Evolutionary conservation across 35 echinoderm and acorn worm species (phyloP).

Genomic region (Hemicentrotus pulcherrimus): DNA sequence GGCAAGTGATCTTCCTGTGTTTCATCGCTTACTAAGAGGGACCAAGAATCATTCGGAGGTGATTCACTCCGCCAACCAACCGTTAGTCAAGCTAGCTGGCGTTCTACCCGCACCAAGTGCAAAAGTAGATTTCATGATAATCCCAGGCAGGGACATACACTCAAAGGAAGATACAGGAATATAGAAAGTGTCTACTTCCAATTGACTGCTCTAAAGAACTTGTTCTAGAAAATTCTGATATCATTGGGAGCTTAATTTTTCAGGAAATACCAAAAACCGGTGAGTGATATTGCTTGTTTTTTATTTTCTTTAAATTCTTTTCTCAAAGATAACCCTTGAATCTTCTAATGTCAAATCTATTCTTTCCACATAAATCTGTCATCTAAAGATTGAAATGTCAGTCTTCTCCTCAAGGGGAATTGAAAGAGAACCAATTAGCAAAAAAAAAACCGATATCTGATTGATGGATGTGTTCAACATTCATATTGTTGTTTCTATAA

Average conservation of each 20-base stretch:
- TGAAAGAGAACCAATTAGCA: too few relatives aligned
- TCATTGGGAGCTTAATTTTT: neutral
- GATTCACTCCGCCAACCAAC: neutral
- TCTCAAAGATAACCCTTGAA: neutral
- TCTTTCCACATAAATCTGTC: neutral
- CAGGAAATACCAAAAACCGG: neutral
- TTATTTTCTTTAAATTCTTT: neutral
- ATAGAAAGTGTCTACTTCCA: neutral
- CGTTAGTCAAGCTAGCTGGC: neutral
- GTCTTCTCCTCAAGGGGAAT: neutral
- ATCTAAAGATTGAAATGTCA: neutral
- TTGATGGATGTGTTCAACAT: neutral
- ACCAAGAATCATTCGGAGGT: neutral
- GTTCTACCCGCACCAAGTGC: neutral
- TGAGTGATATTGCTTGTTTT: neutral
- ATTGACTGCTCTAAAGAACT: neutral
- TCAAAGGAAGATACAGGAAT: constrained; percentile 11
- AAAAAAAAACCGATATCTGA: neutral
- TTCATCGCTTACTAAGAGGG: neutral
- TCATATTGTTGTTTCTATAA: neutral
- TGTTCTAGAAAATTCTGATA: neutral
- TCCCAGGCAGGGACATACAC: neutral
- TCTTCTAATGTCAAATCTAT: neutral
- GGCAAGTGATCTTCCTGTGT: constrained; percentile 15
- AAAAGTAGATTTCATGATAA: neutral